These are phyloP conservation scores for Charanyca ferruginea DNA, from an alignment of 2,888 invertebrate species.

Conservation along the genomic window DNA sequence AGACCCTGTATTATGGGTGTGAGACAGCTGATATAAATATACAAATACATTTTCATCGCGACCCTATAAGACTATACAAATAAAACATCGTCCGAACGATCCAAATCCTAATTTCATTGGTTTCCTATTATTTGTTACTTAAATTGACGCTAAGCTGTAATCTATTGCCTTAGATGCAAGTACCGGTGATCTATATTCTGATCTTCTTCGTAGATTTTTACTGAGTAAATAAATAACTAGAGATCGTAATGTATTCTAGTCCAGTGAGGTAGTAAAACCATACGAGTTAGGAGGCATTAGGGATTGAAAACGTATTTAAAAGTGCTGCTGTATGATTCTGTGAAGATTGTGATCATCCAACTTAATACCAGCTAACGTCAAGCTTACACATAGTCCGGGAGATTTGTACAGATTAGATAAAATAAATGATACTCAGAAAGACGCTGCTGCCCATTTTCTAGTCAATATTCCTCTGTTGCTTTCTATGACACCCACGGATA, in stretches of 20 bases:
- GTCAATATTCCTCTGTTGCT: too few relatives aligned
- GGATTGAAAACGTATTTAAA: background rate
- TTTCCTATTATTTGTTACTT: slow-evolving; percentile 13
- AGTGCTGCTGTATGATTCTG: background rate
- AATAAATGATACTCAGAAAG: too few relatives aligned
- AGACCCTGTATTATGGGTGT: too few relatives aligned
- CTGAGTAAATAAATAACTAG: slow-evolving; percentile 5
- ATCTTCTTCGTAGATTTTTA: background rate
- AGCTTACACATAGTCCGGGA: too few relatives aligned
- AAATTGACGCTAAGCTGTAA: slow-evolving; percentile 13
- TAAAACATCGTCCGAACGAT: background rate
- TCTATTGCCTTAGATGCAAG: slow-evolving; percentile 10
- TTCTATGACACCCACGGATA: too few relatives aligned
- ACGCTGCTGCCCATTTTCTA: too few relatives aligned
- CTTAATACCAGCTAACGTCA: too few relatives aligned
- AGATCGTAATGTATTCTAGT: background rate
- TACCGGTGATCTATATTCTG: slow-evolving; percentile 21
- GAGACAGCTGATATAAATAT: too few relatives aligned
- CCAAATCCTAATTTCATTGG: slow-evolving; percentile 28
- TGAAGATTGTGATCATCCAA: too few relatives aligned
- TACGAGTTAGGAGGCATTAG: background rate
- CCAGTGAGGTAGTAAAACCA: background rate
- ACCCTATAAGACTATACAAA: too few relatives aligned
- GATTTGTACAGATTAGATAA: too few relatives aligned
- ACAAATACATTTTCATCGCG: too few relatives aligned